These are phyloP conservation scores for Aquatica leii DNA, from an alignment of 2,888 invertebrate genomes.

Conservation along the genomic window DNA sequence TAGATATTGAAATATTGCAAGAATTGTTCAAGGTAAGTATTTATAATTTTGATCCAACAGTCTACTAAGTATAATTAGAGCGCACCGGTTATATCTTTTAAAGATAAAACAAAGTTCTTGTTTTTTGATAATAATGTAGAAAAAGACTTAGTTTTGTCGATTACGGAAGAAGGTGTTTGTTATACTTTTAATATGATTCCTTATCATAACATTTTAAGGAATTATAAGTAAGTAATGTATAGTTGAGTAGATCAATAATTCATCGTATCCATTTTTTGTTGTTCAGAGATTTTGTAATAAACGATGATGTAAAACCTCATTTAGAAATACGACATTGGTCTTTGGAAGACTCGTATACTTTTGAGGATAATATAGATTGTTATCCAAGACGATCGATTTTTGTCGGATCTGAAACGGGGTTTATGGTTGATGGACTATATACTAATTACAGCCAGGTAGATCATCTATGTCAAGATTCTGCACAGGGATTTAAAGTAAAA, in stretches of 20 bases:
- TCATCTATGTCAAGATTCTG: conserved; percentile 9
- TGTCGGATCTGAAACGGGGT: conserved; percentile 25
- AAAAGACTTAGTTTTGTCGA: not conserved
- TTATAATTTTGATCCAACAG: too few relatives aligned
- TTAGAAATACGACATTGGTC: conserved; percentile 61
- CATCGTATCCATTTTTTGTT: too few relatives aligned
- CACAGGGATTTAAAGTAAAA: conserved; percentile 21
- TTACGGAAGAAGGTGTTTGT: conserved; percentile 64
- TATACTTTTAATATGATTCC: conserved; percentile 74
- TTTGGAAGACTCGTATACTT: conserved; percentile 69
- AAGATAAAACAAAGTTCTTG: too few relatives aligned
- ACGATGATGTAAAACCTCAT: not conserved
- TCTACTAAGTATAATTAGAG: too few relatives aligned
- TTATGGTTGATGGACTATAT: conserved; percentile 53
- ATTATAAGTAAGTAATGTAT: conserved; percentile 63
- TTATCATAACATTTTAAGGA: conserved; percentile 66
- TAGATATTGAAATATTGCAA: too few relatives aligned
- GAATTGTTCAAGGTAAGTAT: too few relatives aligned
- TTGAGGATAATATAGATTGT: conserved; percentile 63
- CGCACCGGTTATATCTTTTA: too few relatives aligned
- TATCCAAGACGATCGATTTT: conserved; percentile 71
- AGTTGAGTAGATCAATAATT: not conserved
- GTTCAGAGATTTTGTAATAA: too few relatives aligned
- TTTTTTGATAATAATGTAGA: too few relatives aligned
- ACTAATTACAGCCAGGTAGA: conserved; percentile 4